Base-by-base conservation (phyloP, 2,113 vertebrate genomes). In the Nanorana parkeri region DNA sequence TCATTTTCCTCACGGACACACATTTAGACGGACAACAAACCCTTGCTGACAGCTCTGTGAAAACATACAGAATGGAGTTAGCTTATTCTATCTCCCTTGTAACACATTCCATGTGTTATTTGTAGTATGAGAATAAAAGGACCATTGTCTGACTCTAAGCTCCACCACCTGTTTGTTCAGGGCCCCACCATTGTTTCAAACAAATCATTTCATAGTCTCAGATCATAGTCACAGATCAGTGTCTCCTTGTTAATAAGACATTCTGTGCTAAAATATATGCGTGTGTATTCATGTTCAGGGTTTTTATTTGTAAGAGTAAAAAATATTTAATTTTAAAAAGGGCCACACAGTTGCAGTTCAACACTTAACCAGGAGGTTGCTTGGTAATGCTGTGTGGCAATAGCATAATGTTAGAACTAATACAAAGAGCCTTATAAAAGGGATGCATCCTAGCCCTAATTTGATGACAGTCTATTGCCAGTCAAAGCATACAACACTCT, bases 41-140 rank as follows among this genome's bases (percentile, higher is more conserved):
- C 51, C 80, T 51, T 32, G 52, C 63, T 82, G 71, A 76, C 80
- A 82, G 80, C 47, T 81, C 69, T 66, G 69, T 64, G 68, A 81
- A 81, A 65, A 65, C 55, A 64, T 51, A 58, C 47, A 52, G 26
- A 66, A 36, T 74, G 16, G 47, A 74, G 60, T 52, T 15, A 47
- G 47, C 55, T 20, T 68, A 82, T 76, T 82, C 69, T 51, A 81
- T 65, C 79, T 74, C 68, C 60, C 51, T 36, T n/a, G 54, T 74
- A 69, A 74, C 28, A 81, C 20, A 74, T 81, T 76, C 71, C 72
- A 60, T 67, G 60, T 36, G 71, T 76, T 26, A 55, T 52, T 76
- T 47, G 64, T 60, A n/a, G 58, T 23, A 51, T 56, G 51, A 29
- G 32, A 68, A 76, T 63, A 82, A 76, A 28, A 68, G 63, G 21